These are phyloP conservation scores for Oenanthe melanoleuca DNA, from an alignment of 2,113 vertebrate species.

Conservation along the genomic window DNA sequence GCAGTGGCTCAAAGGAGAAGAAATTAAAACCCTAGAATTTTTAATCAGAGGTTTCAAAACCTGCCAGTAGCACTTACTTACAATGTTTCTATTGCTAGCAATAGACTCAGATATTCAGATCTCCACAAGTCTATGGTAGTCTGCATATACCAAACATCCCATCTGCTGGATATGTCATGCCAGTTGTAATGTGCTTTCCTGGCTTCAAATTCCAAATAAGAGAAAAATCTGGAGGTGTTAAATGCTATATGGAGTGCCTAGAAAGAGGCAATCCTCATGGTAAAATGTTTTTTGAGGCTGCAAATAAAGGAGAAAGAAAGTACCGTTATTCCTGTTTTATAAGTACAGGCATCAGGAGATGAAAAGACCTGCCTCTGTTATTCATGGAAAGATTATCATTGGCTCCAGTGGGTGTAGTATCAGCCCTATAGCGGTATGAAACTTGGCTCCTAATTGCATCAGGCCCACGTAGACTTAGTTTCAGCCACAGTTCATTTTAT, in stretches of 20 bases:
- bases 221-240: not conserved
- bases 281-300: not conserved
- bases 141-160: not conserved
- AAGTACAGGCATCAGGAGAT: not conserved
- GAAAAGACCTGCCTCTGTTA: slow-evolving; percentile 38
- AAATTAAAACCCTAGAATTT: not conserved
- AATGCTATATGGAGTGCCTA: not conserved
- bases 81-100: not conserved
- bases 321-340: slow-evolving; percentile 50
- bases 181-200: not conserved
- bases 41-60: not conserved
- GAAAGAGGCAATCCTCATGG: not conserved
- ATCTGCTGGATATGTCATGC: not conserved
- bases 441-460: slow-evolving; percentile 55
- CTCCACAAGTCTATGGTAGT: not conserved
- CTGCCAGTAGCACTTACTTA: not conserved
- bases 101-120: not conserved
- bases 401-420: slow-evolving; percentile 68
- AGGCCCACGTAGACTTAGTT: slow-evolving; percentile 46
- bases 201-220: not conserved
- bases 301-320: not conserved
- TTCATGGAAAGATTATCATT: slow-evolving; percentile 57
- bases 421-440: slow-evolving; percentile 67
- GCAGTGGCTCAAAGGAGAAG: not conserved
- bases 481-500: slow-evolving; percentile 63